Evolutionary conservation across 1,140 invertebrate species (phyloP).

Genomic region (Chionoecetes opilio): DNA sequence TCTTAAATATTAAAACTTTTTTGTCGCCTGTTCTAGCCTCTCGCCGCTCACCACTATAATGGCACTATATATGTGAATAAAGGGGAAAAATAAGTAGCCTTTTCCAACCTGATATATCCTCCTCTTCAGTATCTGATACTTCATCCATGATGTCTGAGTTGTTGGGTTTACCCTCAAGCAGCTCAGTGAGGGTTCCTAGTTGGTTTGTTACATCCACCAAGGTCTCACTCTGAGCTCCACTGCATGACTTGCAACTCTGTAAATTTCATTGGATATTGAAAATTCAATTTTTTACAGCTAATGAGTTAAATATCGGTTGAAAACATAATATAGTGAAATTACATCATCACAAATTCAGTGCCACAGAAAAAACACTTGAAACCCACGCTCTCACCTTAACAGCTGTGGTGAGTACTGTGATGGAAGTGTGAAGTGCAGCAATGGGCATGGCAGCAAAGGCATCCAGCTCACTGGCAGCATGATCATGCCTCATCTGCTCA

Average conservation of each 20-base stretch:
- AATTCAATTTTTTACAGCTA: background rate
- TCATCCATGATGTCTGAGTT: conserved; percentile 52
- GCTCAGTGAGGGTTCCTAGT: conserved; percentile 62
- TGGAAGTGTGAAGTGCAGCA: conserved; percentile 62
- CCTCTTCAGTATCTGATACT: conserved; percentile 59
- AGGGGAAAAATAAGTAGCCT: too few species aligned
- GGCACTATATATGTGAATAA: too few species aligned
- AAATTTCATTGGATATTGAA: background rate
- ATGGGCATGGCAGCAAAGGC: conserved; percentile 71
- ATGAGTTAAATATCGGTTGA: background rate
- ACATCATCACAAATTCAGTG: too few species aligned
- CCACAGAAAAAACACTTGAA: background rate
- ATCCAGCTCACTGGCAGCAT: conserved; percentile 76
- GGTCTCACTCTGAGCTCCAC: conserved; percentile 55
- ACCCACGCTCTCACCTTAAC: conserved; percentile 67
- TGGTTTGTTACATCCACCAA: conserved; percentile 63
- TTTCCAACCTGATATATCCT: conserved; percentile 50
- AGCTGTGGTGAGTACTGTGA: conserved; percentile 59
- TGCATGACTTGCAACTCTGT: conserved; percentile 71
- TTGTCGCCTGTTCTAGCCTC: too few species aligned
- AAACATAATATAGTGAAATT: too few species aligned
- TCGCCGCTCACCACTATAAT: too few species aligned
- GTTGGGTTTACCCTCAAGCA: conserved; percentile 61
- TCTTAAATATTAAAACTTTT: too few species aligned
- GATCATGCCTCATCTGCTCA: conserved; percentile 75